A percentile compares a stretch with the other conserved stretches of the same genome.
Evolutionary conservation across 37 sponge, comb jelly and placozoan species (phyloP).

Genomic region (Spongilla lacustris): DNA sequence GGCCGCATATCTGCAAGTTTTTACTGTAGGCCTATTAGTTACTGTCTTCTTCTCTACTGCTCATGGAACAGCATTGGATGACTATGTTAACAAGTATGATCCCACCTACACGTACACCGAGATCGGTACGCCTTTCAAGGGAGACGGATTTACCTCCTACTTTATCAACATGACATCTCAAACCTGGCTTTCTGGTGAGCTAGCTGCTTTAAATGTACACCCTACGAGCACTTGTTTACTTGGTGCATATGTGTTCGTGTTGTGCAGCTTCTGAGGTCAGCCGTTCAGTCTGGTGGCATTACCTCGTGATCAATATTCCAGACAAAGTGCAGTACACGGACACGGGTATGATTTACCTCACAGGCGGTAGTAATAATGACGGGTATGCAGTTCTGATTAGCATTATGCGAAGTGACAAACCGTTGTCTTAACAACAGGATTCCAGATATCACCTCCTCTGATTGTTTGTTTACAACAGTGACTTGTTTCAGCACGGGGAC

Average conservation of each 20-base stretch:
- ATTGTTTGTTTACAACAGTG: conserved; percentile 37
- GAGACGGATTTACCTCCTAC: conserved; percentile 74
- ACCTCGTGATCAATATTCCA: conserved; percentile 78
- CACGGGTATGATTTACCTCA: conserved; percentile 82
- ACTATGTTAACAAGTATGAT: conserved; percentile 88
- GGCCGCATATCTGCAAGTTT: background rate
- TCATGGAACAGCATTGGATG: conserved; percentile 52
- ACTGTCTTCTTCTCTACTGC: background rate
- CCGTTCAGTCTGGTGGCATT: conserved; percentile 90
- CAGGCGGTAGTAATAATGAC: conserved; percentile 78
- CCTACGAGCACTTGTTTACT: too few relatives aligned
- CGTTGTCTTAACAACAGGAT: conserved; percentile 10
- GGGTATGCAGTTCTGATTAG: conserved; percentile 10
- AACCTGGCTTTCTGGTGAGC: conserved; percentile 79
- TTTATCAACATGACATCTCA: conserved; percentile 94
- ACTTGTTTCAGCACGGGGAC: conserved; percentile 50
- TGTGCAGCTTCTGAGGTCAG: conserved; percentile 52
- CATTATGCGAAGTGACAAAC: background rate
- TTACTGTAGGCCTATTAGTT: background rate
- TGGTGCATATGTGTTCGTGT: background rate
- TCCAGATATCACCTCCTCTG: conserved; percentile 36
- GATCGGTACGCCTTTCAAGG: conserved; percentile 41
- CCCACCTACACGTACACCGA: conserved; percentile 69
- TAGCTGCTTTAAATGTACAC: too few relatives aligned
- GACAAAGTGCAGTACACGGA: conserved; percentile 63